Base-by-base conservation (phyloP, 2,888 invertebrate genomes). In the Perdita meconis region DNA sequence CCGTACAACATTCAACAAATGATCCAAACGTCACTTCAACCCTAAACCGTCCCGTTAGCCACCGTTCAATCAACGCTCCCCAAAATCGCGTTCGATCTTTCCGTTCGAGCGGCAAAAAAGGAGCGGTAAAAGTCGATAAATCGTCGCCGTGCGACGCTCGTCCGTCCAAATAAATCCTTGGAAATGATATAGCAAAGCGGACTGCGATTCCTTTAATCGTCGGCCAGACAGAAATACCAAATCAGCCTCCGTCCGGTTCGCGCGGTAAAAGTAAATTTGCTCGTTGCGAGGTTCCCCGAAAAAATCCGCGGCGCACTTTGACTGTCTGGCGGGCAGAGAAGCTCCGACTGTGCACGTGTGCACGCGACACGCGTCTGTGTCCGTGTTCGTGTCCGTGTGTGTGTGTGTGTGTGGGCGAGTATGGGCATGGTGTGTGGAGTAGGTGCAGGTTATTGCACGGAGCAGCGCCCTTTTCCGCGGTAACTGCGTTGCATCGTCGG, bases 401-500 rank as follows among this genome's bases (percentile, higher is more conserved):
- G n/a, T n/a, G n/a, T n/a, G n/a, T n/a, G n/a, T n/a, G n/a, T n/a
- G n/a, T n/a, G n/a, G n/a, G n/a, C n/a, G n/a, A n/a, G n/a, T n/a
- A n/a, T n/a, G n/a, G n/a, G n/a, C n/a, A n/a, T n/a, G 64, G 36
- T 53, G n/a, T n/a, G n/a, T 47, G 47, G 19, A 47, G 71, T 69
- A 66, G 65, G 81, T 78, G 72, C 81, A 81, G 78, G 81, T 81
- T 83, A 84, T 84, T 84, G 84, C 84, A 84, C 80, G 80, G 68
- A 67, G 71, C 76, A 60, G 72, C 66, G 81, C 79, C 81, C 81
- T 88, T 81, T 83, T 78, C 80, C 80, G 84, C 71, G 81, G 80
- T 84, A 85, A 88, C 81, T 86, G 81, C 86, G 84, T 87, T 86
- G 81, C 83, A 78, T 85, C 84, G 82, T 68, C 80, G 77, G 77